Conservation (phyloP, 2,113 vertebrate species). For the Cyprinus carpio region DNA sequence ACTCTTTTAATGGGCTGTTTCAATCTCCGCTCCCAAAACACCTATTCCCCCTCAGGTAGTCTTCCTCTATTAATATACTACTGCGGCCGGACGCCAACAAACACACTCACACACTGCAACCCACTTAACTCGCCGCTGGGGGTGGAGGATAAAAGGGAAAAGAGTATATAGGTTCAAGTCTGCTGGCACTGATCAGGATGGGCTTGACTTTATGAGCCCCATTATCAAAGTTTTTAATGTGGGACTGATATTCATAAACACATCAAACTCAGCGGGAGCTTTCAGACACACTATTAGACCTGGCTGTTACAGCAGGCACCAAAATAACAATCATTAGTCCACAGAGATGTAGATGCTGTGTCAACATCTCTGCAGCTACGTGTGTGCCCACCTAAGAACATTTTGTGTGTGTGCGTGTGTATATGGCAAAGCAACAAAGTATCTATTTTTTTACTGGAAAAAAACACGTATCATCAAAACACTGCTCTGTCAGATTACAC, state of each 20-base stretch:
- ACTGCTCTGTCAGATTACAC: slow-evolving; percentile 16
- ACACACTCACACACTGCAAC: slow-evolving; percentile 30
- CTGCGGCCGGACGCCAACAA: slow-evolving; percentile 13
- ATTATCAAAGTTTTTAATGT: slow-evolving; percentile 55
- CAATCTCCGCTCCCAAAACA: slow-evolving; percentile 33
- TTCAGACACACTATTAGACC: slow-evolving; percentile 29
- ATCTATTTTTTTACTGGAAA: slow-evolving; percentile 32
- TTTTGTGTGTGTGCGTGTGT: not conserved
- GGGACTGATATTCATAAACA: slow-evolving; percentile 31
- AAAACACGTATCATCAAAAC: not conserved
- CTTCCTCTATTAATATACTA: slow-evolving; percentile 34
- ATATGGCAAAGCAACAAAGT: slow-evolving; percentile 9
- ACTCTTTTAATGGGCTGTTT: slow-evolving; percentile 25
- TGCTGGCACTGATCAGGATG: slow-evolving; percentile 40
- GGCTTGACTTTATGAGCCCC: slow-evolving; percentile 36
- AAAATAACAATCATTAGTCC: slow-evolving; percentile 30
- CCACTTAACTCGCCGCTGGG: slow-evolving; percentile 24
- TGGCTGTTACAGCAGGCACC: slow-evolving; percentile 8
- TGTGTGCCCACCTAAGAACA: not conserved
- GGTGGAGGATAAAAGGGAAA: slow-evolving; percentile 29
- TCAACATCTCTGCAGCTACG: slow-evolving; percentile 16
- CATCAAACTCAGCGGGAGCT: slow-evolving; percentile 11
- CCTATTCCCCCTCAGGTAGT: slow-evolving; percentile 33
- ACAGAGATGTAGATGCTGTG: slow-evolving; percentile 7
- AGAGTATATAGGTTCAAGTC: not conserved